Evolutionary conservation across 2,113 vertebrate genomes (phyloP).

Genomic region (Oostethus manadensis): DNA sequence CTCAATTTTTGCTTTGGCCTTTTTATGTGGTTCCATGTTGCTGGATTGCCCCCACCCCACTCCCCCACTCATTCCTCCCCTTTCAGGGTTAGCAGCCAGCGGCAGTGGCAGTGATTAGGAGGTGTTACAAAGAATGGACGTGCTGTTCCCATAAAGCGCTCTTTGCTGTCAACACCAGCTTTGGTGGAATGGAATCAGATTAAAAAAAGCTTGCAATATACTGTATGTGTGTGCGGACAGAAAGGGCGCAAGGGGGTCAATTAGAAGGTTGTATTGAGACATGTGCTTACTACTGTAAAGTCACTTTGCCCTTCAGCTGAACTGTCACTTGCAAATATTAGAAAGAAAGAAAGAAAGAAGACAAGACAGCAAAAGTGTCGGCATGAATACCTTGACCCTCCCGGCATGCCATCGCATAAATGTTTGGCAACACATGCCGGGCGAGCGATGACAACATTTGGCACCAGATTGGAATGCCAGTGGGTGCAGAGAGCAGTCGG

Average conservation of each 20-base stretch:
- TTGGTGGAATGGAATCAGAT: conserved; percentile 96
- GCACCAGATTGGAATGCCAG: neutral
- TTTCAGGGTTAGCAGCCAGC: conserved; percentile 53
- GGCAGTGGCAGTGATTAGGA: conserved; percentile 61
- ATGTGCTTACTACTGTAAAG: conserved; percentile 69
- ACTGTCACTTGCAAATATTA: conserved; percentile 79
- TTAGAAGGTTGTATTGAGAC: conserved; percentile 55
- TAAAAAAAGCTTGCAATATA: conserved; percentile 66
- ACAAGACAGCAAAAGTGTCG: neutral
- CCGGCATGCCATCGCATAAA: neutral
- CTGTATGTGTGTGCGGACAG: conserved; percentile 14
- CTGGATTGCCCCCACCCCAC: conserved; percentile 24
- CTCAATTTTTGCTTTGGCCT: neutral
- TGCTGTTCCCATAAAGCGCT: conserved; percentile 87
- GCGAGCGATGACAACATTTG: conserved; percentile 1
- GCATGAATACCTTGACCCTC: conserved; percentile 3
- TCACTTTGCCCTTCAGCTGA: conserved; percentile 90
- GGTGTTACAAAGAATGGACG: conserved; percentile 85
- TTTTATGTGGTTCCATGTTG: conserved; percentile 35
- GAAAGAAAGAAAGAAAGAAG: neutral
- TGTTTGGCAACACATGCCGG: conserved; percentile 1
- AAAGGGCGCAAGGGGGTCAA: conserved; percentile 40
- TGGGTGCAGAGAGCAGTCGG: neutral
- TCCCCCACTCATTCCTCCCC: conserved; percentile 50
- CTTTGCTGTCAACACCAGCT: conserved; percentile 94